A percentile compares a stretch with the other conserved stretches of the same genome.
These are phyloP conservation scores for Villa cingulata DNA, from an alignment of 2,888 invertebrate genomes.

Conservation along the genomic window DNA sequence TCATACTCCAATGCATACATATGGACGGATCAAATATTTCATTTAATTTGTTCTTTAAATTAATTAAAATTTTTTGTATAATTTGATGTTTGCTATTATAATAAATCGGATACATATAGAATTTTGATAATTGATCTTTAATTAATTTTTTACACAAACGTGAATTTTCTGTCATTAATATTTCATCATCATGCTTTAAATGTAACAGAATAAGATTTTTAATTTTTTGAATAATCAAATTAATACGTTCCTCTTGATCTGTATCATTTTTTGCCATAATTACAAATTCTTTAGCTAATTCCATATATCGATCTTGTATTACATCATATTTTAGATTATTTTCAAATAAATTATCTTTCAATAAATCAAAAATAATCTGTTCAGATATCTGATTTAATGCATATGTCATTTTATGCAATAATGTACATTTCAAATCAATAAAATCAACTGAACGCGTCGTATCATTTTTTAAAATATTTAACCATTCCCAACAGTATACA, in stretches of 20 bases:
- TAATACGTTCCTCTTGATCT: neutral
- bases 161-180: neutral
- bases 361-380: neutral
- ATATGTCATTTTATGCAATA: neutral
- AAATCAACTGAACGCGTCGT: neutral
- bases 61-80: neutral
- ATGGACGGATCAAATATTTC: neutral
- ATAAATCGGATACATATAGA: neutral
- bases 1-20: neutral
- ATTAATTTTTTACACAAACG: neutral
- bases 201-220: neutral
- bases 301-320: neutral
- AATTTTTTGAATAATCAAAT: neutral
- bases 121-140: neutral
- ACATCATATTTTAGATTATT: neutral
- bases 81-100: neutral
- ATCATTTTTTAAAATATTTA: neutral
- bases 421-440: neutral
- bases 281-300: neutral
- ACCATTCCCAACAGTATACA: neutral
- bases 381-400: neutral
- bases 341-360: neutral
- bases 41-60: neutral
- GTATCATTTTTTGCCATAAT: too few relatives aligned
- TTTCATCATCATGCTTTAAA: neutral